Conservation (phyloP, 2,113 vertebrate genomes). For the Indri indri region DNA sequence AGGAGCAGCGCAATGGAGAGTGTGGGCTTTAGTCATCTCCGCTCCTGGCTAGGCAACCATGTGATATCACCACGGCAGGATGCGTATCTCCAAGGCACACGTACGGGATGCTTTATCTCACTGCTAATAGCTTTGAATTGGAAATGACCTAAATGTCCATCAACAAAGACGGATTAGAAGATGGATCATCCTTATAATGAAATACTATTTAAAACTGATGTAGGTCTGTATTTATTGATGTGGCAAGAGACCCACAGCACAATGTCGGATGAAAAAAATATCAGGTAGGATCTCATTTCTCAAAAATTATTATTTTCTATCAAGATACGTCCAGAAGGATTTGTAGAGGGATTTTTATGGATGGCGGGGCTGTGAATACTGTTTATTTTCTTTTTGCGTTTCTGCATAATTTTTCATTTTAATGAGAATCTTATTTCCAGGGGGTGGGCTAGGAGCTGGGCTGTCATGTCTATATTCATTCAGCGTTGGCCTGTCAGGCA, state of each 20-base stretch:
- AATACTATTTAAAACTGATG: constrained; percentile 35
- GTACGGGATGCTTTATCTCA: background rate
- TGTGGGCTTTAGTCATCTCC: background rate
- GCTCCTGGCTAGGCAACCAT: background rate
- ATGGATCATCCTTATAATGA: constrained; percentile 32
- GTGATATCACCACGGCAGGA: background rate
- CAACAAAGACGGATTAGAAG: constrained; percentile 49
- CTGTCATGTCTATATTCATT: background rate
- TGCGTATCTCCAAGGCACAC: background rate
- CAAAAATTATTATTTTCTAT: constrained; percentile 32
- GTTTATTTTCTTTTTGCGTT: background rate
- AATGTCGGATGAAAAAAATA: background rate
- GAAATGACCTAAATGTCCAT: constrained; percentile 51
- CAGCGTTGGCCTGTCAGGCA: background rate
- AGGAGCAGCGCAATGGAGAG: background rate
- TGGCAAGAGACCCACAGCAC: background rate
- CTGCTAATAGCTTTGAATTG: constrained; percentile 28
- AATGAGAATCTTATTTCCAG: background rate
- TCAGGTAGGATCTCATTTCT: background rate
- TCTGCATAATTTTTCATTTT: background rate
- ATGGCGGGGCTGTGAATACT: background rate
- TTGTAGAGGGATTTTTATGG: background rate
- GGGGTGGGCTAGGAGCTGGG: background rate
- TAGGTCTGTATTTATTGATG: background rate
- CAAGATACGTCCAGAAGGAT: background rate